Conservation (phyloP, 2,113 vertebrate genomes). For the Lasiurus cinereus region DNA sequence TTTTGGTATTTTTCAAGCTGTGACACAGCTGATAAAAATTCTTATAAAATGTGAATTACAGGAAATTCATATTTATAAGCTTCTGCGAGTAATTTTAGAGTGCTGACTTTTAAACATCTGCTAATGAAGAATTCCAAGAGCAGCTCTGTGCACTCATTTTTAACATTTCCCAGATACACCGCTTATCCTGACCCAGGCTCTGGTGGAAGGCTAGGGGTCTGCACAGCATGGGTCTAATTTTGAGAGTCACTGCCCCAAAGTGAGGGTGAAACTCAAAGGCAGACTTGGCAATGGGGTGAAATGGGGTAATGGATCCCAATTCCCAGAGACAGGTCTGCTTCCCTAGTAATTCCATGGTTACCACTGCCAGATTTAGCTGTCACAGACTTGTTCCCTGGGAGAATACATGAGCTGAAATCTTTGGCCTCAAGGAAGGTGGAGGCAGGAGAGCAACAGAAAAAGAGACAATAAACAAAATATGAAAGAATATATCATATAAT, state of each 20-base stretch:
- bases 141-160: neutral
- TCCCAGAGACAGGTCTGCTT: neutral
- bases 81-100: conserved; percentile 74
- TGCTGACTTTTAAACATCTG: conserved; percentile 75
- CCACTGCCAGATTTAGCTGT: no score
- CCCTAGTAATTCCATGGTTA: neutral
- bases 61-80: conserved; percentile 83
- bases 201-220: neutral
- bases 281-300: fast-evolving
- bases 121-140: conserved; percentile 63
- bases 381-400: neutral
- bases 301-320: no score
- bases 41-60: conserved; percentile 78
- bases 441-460: neutral
- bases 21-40: conserved; percentile 76
- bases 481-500: neutral
- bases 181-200: neutral
- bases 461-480: neutral
- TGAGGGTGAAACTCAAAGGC: neutral
- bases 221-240: neutral
- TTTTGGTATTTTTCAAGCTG: conserved; percentile 82
- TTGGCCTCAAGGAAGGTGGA: neutral
- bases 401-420: neutral
- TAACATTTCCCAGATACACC: neutral
- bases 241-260: neutral